Evolutionary conservation across 2,888 invertebrate genomes (phyloP).

Genomic region (Petrolisthes cinctipes): DNA sequence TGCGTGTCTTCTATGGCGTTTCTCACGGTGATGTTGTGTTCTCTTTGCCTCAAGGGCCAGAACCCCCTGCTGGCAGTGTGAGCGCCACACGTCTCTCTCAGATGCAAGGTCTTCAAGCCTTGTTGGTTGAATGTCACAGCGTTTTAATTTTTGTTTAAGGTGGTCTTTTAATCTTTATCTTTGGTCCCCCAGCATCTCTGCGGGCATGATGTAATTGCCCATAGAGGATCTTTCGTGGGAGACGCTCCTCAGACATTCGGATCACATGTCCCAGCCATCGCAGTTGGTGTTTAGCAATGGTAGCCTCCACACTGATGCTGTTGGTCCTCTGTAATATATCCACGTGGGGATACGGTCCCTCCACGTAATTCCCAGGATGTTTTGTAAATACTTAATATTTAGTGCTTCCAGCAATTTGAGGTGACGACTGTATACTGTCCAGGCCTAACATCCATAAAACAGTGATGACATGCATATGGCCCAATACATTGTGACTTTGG

Average conservation of each 20-base stretch:
- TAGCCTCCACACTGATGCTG: neutral
- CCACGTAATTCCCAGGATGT: neutral
- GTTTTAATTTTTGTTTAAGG: too few species aligned
- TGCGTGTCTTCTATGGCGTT: too few species aligned
- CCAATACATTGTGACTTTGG: neutral
- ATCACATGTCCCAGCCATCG: neutral
- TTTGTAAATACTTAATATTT: neutral
- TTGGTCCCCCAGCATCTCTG: too few species aligned
- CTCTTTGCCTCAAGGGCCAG: too few species aligned
- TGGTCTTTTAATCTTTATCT: too few species aligned
- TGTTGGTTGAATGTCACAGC: too few species aligned
- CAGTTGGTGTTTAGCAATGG: neutral
- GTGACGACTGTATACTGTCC: neutral
- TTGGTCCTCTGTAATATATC: neutral
- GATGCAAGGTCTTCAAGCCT: too few species aligned
- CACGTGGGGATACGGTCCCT: neutral
- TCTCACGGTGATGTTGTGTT: too few species aligned
- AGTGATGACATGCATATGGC: neutral
- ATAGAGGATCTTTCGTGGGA: too few species aligned
- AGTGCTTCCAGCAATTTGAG: neutral
- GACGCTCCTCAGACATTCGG: neutral
- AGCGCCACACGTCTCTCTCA: too few species aligned
- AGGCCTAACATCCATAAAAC: neutral
- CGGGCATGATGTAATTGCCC: too few species aligned
- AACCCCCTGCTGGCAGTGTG: too few species aligned